Conservation (phyloP, 1,140 invertebrate species). For the Bombus ignitus region DNA sequence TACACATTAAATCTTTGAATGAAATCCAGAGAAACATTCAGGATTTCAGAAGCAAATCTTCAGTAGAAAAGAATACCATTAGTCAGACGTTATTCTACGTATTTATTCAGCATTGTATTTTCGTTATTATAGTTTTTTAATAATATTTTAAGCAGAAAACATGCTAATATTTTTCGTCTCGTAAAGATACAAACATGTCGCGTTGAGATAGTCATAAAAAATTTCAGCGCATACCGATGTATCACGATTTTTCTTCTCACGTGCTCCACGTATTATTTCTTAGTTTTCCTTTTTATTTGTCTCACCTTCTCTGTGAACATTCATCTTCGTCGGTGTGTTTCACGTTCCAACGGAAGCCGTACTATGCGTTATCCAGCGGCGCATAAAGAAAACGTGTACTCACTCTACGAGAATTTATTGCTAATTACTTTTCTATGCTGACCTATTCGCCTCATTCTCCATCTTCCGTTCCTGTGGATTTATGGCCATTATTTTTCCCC, state of each 20-base stretch:
- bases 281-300: neutral
- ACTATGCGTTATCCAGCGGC: constrained; percentile 6
- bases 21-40: no score
- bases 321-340: constrained; percentile 30
- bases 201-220: no score
- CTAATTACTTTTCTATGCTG: constrained; percentile 65
- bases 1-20: no score
- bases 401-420: constrained; percentile 58
- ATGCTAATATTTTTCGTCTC: neutral
- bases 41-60: neutral
- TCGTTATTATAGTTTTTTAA: neutral
- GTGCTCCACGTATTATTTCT: neutral
- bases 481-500: constrained; percentile 57
- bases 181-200: neutral
- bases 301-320: neutral
- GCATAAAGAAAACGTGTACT: constrained; percentile 46
- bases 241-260: neutral
- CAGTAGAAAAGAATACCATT: neutral
- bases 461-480: constrained; percentile 39
- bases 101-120: neutral
- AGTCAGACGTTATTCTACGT: neutral
- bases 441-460: constrained; percentile 29
- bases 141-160: neutral
- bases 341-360: neutral
- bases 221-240: neutral